Conservation (phyloP, 2,797 vertebrate genomes). For the Ptychadena robeensis region DNA sequence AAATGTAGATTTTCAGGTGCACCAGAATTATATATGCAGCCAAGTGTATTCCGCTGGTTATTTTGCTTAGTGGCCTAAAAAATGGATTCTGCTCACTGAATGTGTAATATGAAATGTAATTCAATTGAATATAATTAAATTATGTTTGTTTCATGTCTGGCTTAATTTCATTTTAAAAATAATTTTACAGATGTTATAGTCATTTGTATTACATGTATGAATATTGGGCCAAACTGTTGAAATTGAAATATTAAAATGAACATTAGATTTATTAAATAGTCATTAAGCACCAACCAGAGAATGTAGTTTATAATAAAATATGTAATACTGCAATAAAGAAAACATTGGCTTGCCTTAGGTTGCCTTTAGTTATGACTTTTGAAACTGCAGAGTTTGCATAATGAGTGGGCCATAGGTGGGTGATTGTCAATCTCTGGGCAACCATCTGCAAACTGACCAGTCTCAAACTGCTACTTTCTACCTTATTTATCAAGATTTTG, state of each 20-base stretch:
- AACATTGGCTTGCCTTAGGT: no score
- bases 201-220: slow-evolving; percentile 5
- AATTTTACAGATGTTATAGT: slow-evolving; percentile 2
- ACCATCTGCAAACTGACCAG: no score
- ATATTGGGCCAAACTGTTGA: neutral
- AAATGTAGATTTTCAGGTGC: no score
- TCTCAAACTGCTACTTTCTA: no score
- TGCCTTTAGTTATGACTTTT: no score
- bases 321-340: no score
- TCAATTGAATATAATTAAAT: neutral
- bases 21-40: neutral
- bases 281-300: no score
- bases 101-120: neutral
- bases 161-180: slow-evolving; percentile 8
- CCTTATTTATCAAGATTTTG: no score
- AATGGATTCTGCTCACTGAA: neutral
- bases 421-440: no score
- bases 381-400: no score
- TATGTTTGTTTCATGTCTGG: neutral
- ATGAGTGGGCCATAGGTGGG: no score
- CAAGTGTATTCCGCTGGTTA: neutral
- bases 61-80: neutral
- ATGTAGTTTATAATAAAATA: no score
- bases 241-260: neutral
- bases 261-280: neutral